Base-by-base conservation (phyloP, 2,888 invertebrate genomes). In the Pasiphila rectangulata region DNA sequence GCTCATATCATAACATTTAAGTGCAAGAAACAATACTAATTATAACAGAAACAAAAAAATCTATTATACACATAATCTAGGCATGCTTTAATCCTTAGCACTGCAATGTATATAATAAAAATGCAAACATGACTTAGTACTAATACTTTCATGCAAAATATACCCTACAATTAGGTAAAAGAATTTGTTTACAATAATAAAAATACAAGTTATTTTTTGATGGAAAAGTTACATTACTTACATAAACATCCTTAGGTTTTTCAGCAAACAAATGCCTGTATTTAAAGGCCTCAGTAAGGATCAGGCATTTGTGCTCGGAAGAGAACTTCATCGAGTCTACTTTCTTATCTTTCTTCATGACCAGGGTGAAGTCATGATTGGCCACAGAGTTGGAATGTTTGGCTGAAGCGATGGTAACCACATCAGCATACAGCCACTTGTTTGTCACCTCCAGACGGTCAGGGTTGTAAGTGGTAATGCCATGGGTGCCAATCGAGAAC, bases 401-500 rank as follows among this genome's bases (percentile, higher is more conserved):
- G 45, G 90, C 79, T 3, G 93, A 93, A 2, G 92, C 90, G 21
- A 95, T 90, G 19, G 91, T 92, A 54, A 94, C 91, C 48, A 97
- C 94, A 72, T 96, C 96, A 2, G 92, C 91, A 70, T 95, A 96
- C 38, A 93, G 88, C 96, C 96, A 97, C 83, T 96, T 95, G 87
- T 99, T 99, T 43, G 99, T 99, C 56, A 88, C 86, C 72, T 87
- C 87, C 67, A 88, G 54, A 6, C 85, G 75, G 48, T 88, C 88
- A 0, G 88, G 98, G 85, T 98, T 98, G 84, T 99, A 99, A 0
- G 99, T 99, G 34, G 98, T 97, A 64, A 99, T 95, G 20, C 98
- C 98, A 75, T 94, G 92, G 25, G 97, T 95, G 42, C 99, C 99
- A 70, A 99, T 94, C 4, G 99, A 97, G 78, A 99, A 96, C 69